Conservation (phyloP, 2,888 invertebrate genomes). For the Pyrrhia umbra region DNA sequence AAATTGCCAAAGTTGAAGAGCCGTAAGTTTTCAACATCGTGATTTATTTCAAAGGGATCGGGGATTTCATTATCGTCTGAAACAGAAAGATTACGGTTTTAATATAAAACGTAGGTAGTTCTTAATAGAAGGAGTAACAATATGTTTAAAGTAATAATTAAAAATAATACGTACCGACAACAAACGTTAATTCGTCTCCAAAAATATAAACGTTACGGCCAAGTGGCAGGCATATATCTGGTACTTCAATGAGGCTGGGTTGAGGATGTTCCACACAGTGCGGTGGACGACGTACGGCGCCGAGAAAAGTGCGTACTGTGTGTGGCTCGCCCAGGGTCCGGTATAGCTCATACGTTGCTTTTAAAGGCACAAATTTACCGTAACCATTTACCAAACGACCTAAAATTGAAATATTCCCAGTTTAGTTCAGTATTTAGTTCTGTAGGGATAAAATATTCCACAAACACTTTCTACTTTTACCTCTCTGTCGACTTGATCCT, state of each 20-base stretch:
- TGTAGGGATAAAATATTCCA: too few relatives aligned
- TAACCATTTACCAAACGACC: conserved; percentile 77
- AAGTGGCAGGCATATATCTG: conserved; percentile 65
- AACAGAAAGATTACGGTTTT: conserved; percentile 13
- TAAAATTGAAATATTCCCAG: conserved; percentile 50
- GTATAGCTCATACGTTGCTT: conserved; percentile 83
- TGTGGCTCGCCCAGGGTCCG: conserved; percentile 84
- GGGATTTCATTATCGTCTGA: conserved; percentile 68
- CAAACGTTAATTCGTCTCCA: conserved; percentile 78
- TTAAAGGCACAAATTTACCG: conserved; percentile 82
- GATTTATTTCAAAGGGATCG: conserved; percentile 31
- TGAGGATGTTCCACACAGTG: conserved; percentile 66
- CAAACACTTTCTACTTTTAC: conserved; percentile 66
- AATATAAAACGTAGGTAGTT: too few relatives aligned
- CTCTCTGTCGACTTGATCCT: conserved; percentile 78
- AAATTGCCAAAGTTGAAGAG: conserved; percentile 82
- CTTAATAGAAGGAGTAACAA: too few relatives aligned
- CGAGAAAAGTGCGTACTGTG: conserved; percentile 80
- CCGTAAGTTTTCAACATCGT: conserved; percentile 62
- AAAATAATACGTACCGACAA: conserved; percentile 68
- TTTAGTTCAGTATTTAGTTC: background rate
- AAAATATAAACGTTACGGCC: conserved; percentile 80
- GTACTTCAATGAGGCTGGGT: conserved; percentile 66
- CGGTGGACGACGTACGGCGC: conserved; percentile 73
- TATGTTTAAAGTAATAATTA: too few relatives aligned